phyloP scores from a whole-genome alignment of 2,113 vertebrate species.

The Chaetops frenatus region DNA sequence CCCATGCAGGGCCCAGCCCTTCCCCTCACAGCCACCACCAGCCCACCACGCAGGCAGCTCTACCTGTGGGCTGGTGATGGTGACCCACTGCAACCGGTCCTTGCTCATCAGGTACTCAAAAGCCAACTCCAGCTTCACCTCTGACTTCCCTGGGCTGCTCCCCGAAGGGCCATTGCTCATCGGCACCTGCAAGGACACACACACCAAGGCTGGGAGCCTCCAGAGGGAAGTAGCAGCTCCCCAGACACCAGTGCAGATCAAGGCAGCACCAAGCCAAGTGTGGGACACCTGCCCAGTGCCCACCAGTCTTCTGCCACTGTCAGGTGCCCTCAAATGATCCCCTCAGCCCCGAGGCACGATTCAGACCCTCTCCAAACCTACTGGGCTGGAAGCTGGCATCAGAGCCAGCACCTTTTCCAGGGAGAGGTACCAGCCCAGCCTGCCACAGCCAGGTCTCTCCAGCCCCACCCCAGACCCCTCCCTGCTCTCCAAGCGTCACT shows the following conservation, averaged over 20 bases:
- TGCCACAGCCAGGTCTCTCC: background rate
- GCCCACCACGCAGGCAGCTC: background rate
- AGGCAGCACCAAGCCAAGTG: background rate
- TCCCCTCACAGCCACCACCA: background rate
- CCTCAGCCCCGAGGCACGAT: background rate
- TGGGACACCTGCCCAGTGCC: background rate
- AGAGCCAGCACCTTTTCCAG: background rate
- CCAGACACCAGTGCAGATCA: background rate
- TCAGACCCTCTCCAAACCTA: too few relatives aligned
- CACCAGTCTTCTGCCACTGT: background rate
- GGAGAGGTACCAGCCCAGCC: background rate
- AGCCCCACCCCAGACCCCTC: background rate
- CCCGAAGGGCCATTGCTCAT: constrained; percentile 80
- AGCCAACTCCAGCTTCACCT: constrained; percentile 94
- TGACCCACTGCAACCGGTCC: constrained; percentile 97
- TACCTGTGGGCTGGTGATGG: constrained; percentile 97
- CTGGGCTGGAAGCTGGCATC: background rate
- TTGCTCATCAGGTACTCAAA: constrained; percentile 99
- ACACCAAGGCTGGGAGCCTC: background rate
- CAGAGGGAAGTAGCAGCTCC: background rate
- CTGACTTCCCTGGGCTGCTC: constrained; percentile 80
- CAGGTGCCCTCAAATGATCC: background rate
- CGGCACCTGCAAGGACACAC: constrained; percentile 78
- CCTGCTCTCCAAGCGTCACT: constrained; percentile 43
- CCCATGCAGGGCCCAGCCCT: rapidly evolving